These are phyloP conservation scores for Lasioglossum figueresi DNA, from an alignment of 2,888 invertebrate genomes.

Conservation along the genomic window DNA sequence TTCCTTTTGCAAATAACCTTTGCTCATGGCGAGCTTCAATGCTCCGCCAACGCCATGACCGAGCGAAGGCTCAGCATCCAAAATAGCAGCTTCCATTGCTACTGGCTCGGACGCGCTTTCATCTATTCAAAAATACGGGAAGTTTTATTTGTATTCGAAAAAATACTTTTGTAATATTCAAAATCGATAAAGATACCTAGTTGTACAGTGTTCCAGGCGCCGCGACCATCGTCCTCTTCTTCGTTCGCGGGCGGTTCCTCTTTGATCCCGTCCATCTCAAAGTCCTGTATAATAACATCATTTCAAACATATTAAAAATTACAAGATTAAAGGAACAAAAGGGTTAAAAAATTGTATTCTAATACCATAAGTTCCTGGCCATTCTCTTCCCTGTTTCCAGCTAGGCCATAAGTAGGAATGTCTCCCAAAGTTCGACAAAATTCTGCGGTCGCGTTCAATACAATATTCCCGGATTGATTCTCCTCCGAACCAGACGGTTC, in stretches of 20 bases:
- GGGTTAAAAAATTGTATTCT: not conserved
- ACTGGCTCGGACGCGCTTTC: constrained; percentile 84
- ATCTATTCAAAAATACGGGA: constrained; percentile 70
- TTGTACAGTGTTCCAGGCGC: constrained; percentile 94
- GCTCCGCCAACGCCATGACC: constrained; percentile 97
- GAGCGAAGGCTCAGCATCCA: constrained; percentile 97
- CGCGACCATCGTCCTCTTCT: constrained; percentile 86
- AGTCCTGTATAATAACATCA: constrained; percentile 82
- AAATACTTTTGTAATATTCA: not conserved
- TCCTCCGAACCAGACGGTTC: constrained; percentile 72
- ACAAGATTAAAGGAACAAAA: constrained; percentile 44
- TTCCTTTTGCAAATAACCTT: constrained; percentile 96
- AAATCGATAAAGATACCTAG: constrained; percentile 82
- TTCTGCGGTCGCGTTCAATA: constrained; percentile 97
- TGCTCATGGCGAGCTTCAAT: constrained; percentile 94
- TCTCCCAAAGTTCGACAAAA: constrained; percentile 98
- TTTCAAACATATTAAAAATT: constrained; percentile 2
- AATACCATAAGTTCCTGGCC: constrained; percentile 88
- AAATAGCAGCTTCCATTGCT: constrained; percentile 87
- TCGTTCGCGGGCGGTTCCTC: constrained; percentile 75
- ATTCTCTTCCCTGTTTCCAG: constrained; percentile 95
- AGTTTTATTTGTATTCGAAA: not conserved
- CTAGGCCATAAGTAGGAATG: constrained; percentile 96
- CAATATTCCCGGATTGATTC: constrained; percentile 86
- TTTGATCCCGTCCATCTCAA: constrained; percentile 78